Conservation (phyloP, 2,113 vertebrate genomes). For the Trichomycterus rosablanca region DNA sequence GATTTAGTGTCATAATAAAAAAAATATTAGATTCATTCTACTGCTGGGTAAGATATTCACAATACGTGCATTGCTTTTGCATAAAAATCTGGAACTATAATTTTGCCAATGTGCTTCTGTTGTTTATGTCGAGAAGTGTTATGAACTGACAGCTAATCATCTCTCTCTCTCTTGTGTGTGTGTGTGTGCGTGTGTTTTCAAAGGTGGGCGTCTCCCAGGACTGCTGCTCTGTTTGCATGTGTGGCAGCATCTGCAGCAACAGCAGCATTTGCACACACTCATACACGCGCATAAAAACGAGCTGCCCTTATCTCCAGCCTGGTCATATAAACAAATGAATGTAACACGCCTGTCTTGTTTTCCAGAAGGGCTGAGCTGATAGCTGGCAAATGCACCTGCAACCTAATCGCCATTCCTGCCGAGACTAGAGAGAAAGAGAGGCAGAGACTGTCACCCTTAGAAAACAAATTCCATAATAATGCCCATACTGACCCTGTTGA, state of each 20-base stretch:
- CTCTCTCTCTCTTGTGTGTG: background rate
- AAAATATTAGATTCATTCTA: no score
- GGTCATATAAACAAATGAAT: slow-evolving; percentile 9
- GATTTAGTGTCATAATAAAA: no score
- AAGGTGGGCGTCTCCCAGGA: slow-evolving; percentile 12
- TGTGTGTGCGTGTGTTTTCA: slow-evolving; percentile 9
- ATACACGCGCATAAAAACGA: background rate
- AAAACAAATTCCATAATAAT: background rate
- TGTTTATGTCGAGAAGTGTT: background rate
- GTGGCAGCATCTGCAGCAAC: background rate
- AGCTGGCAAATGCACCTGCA: background rate
- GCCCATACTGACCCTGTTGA: background rate
- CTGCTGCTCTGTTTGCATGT: slow-evolving; percentile 22
- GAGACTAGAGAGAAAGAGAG: background rate
- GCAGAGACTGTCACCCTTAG: background rate
- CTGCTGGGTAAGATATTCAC: no score
- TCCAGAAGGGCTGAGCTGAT: background rate
- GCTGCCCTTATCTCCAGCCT: background rate
- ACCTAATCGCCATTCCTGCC: background rate
- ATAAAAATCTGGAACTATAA: no score
- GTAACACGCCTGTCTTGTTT: slow-evolving; percentile 3
- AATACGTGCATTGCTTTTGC: no score
- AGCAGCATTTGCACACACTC: background rate
- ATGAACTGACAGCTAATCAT: background rate
- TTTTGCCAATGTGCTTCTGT: background rate